A percentile compares a stretch with the other conserved stretches of the same genome.
These are phyloP conservation scores for Coenonympha glycerion DNA, from an alignment of 2,888 invertebrate genomes.

Conservation along the genomic window DNA sequence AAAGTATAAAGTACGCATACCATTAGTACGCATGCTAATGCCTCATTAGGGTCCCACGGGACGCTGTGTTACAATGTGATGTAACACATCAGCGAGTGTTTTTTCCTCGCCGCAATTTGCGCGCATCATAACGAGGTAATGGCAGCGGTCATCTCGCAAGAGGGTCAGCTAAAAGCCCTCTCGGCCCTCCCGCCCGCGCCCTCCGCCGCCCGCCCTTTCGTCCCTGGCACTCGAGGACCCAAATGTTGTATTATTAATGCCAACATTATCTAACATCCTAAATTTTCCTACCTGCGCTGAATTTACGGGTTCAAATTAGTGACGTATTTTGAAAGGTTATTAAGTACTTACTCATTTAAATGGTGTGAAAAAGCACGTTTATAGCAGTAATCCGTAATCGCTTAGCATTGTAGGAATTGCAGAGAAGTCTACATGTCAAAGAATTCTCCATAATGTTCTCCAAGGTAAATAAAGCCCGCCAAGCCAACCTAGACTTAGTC, in stretches of 20 bases:
- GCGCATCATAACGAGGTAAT: constrained; percentile 20
- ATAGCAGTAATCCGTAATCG: no score
- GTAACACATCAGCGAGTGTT: constrained; percentile 1
- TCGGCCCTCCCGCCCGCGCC: not conserved
- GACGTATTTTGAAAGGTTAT: not conserved
- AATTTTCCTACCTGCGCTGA: constrained; percentile 18
- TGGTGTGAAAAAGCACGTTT: no score
- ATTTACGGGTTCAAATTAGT: constrained; percentile 7
- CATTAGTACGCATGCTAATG: no score
- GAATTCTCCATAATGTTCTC: no score
- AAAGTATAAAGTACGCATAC: no score
- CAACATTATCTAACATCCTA: constrained; percentile 33
- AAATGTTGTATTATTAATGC: constrained; percentile 47
- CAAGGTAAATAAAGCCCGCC: no score
- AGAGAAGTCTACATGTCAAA: no score
- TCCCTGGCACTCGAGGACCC: constrained; percentile 28
- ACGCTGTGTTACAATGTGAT: no score
- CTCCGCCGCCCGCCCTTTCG: not conserved
- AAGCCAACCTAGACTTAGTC: no score
- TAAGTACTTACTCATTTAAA: no score
- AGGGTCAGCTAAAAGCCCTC: constrained; percentile 36
- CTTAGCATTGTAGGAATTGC: no score
- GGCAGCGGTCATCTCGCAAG: constrained; percentile 36
- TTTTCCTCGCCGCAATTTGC: constrained; percentile 7
- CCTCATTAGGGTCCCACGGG: no score